Percentiles rank a stretch among this genome's conserved stretches.
phyloP scores from a whole-genome alignment of 2,797 vertebrate genomes.

The Phataginus tricuspis region DNA sequence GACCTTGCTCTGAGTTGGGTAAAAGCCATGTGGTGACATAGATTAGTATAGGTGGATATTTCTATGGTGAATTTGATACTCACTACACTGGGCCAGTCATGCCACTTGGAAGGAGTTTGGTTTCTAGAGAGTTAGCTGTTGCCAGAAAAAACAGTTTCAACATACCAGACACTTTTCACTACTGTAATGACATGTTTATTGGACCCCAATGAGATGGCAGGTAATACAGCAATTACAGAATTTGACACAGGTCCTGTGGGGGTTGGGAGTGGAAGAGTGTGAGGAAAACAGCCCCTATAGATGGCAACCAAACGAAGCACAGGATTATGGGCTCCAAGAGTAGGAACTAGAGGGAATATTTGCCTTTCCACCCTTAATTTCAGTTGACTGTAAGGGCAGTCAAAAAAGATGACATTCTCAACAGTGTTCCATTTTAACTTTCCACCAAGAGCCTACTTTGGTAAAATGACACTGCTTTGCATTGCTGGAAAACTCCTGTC shows the following conservation, averaged over 20 bases:
- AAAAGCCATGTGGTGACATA: neutral
- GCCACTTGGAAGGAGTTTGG: conserved; percentile 2
- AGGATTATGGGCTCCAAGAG: neutral
- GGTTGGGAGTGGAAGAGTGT: neutral
- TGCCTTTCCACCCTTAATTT: conserved; percentile 5
- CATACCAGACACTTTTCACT: conserved; percentile 23
- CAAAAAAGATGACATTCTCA: conserved; percentile 9
- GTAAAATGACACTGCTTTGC: neutral
- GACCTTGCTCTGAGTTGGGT: neutral
- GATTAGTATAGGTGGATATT: neutral
- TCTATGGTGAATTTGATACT: neutral
- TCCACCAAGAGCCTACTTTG: neutral
- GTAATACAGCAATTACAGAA: neutral
- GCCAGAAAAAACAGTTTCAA: conserved; percentile 38
- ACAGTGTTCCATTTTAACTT: neutral
- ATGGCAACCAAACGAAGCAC: neutral
- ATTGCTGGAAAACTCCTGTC: neutral
- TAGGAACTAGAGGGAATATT: neutral
- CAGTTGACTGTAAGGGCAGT: neutral
- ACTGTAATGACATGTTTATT: neutral
- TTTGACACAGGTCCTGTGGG: neutral
- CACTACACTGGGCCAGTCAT: neutral
- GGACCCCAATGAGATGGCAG: neutral
- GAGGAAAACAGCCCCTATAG: neutral
- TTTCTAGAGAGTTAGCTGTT: conserved; percentile 24